phyloP scores from a whole-genome alignment of 2,113 vertebrate species.

The Coracopsis vasa region DNA sequence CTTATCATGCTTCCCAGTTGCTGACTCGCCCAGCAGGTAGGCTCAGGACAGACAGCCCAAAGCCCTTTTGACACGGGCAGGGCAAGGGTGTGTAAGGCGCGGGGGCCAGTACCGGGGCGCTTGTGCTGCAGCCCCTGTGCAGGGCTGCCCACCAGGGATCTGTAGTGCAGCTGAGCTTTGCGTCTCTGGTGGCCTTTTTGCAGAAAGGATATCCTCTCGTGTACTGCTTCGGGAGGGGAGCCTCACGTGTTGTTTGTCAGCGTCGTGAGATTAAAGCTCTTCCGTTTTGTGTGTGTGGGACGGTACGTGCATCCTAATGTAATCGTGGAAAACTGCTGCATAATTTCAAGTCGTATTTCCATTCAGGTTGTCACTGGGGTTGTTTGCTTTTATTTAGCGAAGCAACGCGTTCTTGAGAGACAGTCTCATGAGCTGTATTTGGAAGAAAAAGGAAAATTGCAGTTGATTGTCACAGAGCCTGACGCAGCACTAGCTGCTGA shows the following conservation, averaged over 20 bases:
- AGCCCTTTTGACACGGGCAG: background rate
- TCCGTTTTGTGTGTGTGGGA: background rate
- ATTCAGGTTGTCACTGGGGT: background rate
- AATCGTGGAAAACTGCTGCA: background rate
- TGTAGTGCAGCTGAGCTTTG: background rate
- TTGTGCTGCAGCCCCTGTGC: accelerated
- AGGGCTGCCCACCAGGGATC: accelerated
- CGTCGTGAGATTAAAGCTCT: accelerated
- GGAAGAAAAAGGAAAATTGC: constrained; percentile 54
- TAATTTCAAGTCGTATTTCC: background rate
- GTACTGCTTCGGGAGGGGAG: background rate
- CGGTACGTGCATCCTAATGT: accelerated
- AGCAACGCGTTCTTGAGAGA: constrained; percentile 77
- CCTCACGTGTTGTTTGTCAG: accelerated
- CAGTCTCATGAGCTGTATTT: constrained; percentile 72
- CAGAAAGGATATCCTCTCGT: background rate
- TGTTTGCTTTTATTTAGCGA: constrained; percentile 68
- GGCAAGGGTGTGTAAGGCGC: accelerated
- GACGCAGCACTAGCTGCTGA: background rate
- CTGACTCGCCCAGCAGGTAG: background rate
- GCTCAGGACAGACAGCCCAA: background rate
- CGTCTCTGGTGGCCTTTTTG: background rate
- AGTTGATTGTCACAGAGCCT: constrained; percentile 69
- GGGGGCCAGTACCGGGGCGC: accelerated
- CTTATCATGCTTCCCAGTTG: background rate